Conservation (phyloP, 2,888 invertebrate species). For the Epinotia brunnichana region DNA sequence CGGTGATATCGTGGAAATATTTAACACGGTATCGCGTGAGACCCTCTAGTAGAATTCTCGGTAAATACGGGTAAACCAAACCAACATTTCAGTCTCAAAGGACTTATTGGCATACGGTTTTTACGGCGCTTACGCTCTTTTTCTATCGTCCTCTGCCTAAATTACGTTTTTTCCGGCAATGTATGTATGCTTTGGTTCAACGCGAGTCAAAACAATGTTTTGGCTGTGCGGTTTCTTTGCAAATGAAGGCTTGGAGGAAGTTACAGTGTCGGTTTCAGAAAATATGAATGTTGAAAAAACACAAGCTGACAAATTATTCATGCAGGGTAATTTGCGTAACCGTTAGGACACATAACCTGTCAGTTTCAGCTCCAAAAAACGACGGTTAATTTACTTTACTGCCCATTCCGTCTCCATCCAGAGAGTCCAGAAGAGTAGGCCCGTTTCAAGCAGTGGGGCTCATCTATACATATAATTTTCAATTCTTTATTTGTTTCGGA, state of each 20-base stretch:
- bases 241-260: background rate
- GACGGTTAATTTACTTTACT: no score
- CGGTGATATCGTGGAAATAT: constrained; percentile 37
- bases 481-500: no score
- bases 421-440: no score
- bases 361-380: no score
- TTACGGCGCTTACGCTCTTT: background rate
- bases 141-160: background rate
- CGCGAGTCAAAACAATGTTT: constrained; percentile 28
- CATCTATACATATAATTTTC: no score
- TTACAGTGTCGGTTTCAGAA: background rate
- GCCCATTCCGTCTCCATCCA: no score
- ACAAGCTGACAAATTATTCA: background rate
- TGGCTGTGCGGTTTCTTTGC: background rate
- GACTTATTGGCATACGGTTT: background rate
- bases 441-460: no score
- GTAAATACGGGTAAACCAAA: constrained; percentile 22
- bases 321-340: background rate
- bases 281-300: background rate
- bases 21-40: constrained; percentile 36
- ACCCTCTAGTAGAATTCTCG: constrained; percentile 18
- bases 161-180: constrained; percentile 39
- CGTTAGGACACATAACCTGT: no score
- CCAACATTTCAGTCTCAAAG: background rate
- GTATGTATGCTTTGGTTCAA: constrained; percentile 11